Base-by-base conservation (phyloP, 2,888 invertebrate genomes). In the Callyntrura sp. region DNA sequence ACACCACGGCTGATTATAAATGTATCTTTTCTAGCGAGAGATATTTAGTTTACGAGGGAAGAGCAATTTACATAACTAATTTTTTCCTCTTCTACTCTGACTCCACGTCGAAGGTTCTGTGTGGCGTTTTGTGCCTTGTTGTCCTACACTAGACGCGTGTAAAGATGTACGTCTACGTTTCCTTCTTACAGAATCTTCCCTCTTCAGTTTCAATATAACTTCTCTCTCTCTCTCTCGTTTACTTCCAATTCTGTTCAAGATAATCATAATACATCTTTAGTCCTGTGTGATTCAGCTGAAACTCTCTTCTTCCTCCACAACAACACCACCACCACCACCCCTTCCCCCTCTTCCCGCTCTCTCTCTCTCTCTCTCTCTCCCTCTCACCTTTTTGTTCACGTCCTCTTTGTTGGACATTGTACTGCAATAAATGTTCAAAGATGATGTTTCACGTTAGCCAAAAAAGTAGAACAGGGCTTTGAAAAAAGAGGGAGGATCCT, bases 371-470 rank as follows among this genome's bases (percentile, higher is more conserved):
- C 17, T 9, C 60, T 57, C n/a, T 57, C 2, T 17, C 57, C 51
- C 45, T 78, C 79, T 79, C 51, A 25, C 51, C 60, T 79, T 79
- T 60, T 17, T 79, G 79, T 57, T 17, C 79, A 79, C 60, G 84
- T 82, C 25, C 65, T n/a, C n/a, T 82, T 62, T 65, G 78, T 78
- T 85, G 20, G 62, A 62, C 65, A 79, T 79, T 88, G 83, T 73
- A 73, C 60, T 60, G 83, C 84, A 78, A 76, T 70, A 88, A 90
- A 85, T 85, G 90, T 90, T 55, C 45, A 62, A 62, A 90, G 90
- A 90, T 90, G 79, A 90, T 79, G 84, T 81, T 65, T 90, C 70
- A 85, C 85, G 90, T 90, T 90, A 90, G 90, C 90, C 90, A 90
- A 85, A 76, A 85, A 90, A 65, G 81, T 84, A 51, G 45, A 81